Percentiles rank a stretch among this genome's conserved stretches.
Conservation (phyloP, 2,113 vertebrate species). For the Merops nubicus region DNA sequence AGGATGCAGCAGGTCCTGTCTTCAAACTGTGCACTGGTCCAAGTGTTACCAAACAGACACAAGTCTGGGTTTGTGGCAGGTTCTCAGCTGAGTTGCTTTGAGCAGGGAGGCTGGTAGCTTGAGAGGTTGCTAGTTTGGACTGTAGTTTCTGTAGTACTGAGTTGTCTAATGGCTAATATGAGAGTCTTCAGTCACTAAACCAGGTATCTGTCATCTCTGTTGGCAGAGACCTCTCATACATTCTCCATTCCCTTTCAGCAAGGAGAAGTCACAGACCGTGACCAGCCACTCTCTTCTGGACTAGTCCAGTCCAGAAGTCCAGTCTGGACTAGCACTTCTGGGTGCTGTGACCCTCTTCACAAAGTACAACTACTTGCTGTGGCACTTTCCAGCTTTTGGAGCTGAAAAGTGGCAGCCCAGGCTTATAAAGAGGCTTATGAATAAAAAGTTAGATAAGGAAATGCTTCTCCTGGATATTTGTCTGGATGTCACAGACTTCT, state of each 20-base stretch:
- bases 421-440: not conserved
- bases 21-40: accelerated
- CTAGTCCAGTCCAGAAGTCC: no score
- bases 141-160: not conserved
- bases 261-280: not conserved
- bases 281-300: not conserved
- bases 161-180: not conserved
- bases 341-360: not conserved
- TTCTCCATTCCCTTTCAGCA: not conserved
- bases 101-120: not conserved
- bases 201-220: not conserved
- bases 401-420: not conserved
- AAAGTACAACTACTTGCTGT: not conserved
- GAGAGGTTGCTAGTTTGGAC: not conserved
- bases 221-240: not conserved
- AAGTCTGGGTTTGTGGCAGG: not conserved
- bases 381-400: not conserved
- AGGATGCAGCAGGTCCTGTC: not conserved
- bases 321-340: no score
- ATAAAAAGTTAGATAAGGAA: not conserved
- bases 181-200: not conserved
- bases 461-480: not conserved
- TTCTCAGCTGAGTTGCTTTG: not conserved
- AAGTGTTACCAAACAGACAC: not conserved
- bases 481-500: not conserved